A percentile compares a stretch with the other conserved stretches of the same genome.
These are phyloP conservation scores for Micoletzkya japonica DNA, from an alignment of 2,888 invertebrate genomes.

Conservation along the genomic window DNA sequence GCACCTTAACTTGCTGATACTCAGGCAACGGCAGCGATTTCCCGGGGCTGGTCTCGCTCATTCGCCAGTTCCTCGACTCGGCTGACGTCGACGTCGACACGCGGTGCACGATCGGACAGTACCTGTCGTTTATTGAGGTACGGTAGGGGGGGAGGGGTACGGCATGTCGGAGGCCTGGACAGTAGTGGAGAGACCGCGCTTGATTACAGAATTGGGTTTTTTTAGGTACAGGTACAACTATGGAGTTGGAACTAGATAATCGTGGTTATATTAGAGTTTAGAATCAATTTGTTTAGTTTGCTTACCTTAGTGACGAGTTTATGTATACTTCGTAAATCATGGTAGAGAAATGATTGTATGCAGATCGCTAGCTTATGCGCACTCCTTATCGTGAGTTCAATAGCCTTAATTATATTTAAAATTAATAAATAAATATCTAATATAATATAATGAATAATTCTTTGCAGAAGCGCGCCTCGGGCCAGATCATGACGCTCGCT, in stretches of 20 bases:
- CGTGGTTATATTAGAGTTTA: too few relatives aligned
- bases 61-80: slow-evolving; percentile 87
- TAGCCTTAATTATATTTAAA: too few relatives aligned
- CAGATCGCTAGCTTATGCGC: too few relatives aligned
- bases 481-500: slow-evolving; percentile 89
- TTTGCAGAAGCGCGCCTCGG: slow-evolving; percentile 74
- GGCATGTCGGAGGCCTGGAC: neutral
- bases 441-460: slow-evolving; percentile 64
- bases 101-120: slow-evolving; percentile 90
- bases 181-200: neutral
- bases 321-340: too few relatives aligned
- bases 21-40: slow-evolving; percentile 78
- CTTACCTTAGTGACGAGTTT: too few relatives aligned
- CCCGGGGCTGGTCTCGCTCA: slow-evolving; percentile 89
- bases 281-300: too few relatives aligned
- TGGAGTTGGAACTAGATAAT: too few relatives aligned
- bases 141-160: neutral
- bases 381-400: too few relatives aligned
- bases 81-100: slow-evolving; percentile 98
- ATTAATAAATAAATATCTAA: too few relatives aligned
- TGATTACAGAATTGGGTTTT: slow-evolving; percentile 26
- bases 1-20: too few relatives aligned
- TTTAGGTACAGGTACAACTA: too few relatives aligned
- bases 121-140: slow-evolving; percentile 73
- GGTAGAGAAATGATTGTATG: too few relatives aligned